Conservation (phyloP, 2,888 invertebrate species). For the Ormia ochracea region DNA sequence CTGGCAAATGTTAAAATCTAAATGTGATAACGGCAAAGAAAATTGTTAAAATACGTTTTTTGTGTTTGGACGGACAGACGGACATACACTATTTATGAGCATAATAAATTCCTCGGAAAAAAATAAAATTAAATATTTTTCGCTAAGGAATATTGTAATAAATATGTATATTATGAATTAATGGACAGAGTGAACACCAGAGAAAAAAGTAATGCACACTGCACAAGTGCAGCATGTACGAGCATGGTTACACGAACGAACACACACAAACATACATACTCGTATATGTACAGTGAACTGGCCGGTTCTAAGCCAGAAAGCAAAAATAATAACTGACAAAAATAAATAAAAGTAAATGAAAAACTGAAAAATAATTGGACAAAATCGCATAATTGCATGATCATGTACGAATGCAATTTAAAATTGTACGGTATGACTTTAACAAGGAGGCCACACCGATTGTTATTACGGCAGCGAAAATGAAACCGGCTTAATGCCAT, state of each 20-base stretch:
- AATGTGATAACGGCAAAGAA: constrained; percentile 42
- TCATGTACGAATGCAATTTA: background rate
- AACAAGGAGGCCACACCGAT: constrained; percentile 46
- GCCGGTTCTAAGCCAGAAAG: constrained; percentile 24
- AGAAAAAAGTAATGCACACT: constrained; percentile 2
- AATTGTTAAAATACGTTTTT: too few relatives aligned
- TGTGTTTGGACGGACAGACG: constrained; percentile 8
- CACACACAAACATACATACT: too few relatives aligned
- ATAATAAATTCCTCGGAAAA: constrained; percentile 41
- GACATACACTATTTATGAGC: constrained; percentile 45
- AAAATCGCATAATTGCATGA: background rate
- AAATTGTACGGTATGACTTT: constrained; percentile 17
- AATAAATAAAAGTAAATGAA: background rate
- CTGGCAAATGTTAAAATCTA: constrained; percentile 46
- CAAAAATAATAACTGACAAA: background rate
- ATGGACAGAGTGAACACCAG: too few relatives aligned
- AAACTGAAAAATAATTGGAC: constrained; percentile 41
- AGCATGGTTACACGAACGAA: background rate
- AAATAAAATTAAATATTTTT: constrained; percentile 5
- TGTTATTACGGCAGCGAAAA: constrained; percentile 21
- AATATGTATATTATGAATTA: constrained; percentile 42
- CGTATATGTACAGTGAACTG: constrained; percentile 15
- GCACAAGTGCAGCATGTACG: background rate
- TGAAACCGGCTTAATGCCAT: constrained; percentile 47
- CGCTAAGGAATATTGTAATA: constrained; percentile 41